Percentiles rank a stretch among this genome's conserved stretches.
These are phyloP conservation scores for Melipona quadrifasciata DNA, from an alignment of 1,140 invertebrate species.

Conservation along the genomic window DNA sequence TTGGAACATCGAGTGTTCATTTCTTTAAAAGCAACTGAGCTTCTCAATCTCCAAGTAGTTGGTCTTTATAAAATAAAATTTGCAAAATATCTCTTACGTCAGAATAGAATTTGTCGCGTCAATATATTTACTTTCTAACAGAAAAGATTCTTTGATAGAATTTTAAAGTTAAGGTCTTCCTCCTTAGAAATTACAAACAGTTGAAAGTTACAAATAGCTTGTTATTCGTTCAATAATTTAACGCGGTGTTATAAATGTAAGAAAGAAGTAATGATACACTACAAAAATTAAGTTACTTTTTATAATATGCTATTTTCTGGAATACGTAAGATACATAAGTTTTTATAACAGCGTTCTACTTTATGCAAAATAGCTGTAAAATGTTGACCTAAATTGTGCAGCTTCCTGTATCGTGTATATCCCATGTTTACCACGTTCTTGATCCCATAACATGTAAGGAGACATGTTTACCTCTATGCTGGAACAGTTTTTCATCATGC, in stretches of 20 bases:
- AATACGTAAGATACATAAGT: background rate
- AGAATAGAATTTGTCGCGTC: background rate
- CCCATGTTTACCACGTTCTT: background rate
- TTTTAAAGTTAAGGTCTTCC: background rate
- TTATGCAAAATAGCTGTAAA: background rate
- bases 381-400: background rate
- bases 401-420: no score
- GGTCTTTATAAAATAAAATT: background rate
- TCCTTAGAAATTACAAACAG: background rate
- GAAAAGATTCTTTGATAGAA: background rate
- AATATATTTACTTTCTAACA: background rate
- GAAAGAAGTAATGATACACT: background rate
- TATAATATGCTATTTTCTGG: no score
- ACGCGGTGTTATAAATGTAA: no score
- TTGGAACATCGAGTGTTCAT: background rate
- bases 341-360: background rate
- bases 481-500: background rate
- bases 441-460: background rate
- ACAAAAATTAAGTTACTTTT: no score
- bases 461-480: background rate
- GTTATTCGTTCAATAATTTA: no score
- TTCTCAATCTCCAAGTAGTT: background rate
- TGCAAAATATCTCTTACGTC: no score
- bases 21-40: background rate
- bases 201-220: no score